These are phyloP conservation scores for Puma concolor DNA, from an alignment of 2,113 vertebrate genomes.

Conservation along the genomic window DNA sequence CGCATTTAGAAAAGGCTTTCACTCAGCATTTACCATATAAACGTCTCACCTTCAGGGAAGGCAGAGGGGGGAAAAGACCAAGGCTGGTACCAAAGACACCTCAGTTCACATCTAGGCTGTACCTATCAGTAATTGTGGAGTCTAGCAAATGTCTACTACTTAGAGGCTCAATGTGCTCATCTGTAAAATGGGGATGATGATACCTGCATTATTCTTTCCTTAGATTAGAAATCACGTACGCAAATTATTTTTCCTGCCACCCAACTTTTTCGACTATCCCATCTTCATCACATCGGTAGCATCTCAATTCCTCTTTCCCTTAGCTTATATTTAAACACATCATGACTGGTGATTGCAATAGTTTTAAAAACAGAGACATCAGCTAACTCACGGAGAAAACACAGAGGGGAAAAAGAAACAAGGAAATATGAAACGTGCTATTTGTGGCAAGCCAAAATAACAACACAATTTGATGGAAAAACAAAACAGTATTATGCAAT, in stretches of 20 bases:
- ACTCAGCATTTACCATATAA: not conserved
- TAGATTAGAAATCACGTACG: not conserved
- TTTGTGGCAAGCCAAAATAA: not conserved
- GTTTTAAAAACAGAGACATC: not conserved
- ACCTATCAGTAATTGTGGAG: not conserved
- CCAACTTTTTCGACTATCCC: not conserved
- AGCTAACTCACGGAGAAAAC: not conserved
- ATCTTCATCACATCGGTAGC: not conserved
- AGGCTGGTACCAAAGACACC: not conserved
- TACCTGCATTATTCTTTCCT: not conserved
- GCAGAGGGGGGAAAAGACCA: not conserved
- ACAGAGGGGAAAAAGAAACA: not conserved
- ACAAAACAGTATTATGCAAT: not conserved
- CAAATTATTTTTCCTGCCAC: not conserved
- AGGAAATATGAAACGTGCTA: not conserved
- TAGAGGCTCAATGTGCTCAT: not conserved
- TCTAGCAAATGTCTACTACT: not conserved
- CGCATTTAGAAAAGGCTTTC: not conserved
- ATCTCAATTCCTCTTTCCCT: not conserved
- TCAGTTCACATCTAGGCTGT: not conserved
- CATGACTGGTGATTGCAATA: not conserved
- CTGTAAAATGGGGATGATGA: not conserved
- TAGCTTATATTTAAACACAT: not conserved
- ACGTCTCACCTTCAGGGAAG: not conserved
- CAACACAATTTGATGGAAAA: not conserved